phyloP scores from a whole-genome alignment of 2,797 vertebrate species.

The Allobates femoralis region DNA sequence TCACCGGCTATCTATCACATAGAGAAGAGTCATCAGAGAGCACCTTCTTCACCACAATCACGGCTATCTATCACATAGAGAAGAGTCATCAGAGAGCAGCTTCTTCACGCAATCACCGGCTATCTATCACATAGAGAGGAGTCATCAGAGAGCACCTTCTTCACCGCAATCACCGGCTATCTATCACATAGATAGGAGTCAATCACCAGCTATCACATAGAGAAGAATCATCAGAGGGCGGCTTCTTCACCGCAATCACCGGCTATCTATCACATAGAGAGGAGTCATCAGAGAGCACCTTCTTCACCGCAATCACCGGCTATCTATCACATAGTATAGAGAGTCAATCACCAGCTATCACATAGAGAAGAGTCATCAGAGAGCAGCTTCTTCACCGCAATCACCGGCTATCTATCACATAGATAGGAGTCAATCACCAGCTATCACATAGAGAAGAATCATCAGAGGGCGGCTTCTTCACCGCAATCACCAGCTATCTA shows the following conservation, averaged over 20 bases:
- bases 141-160: conserved; percentile 30
- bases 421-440: conserved; percentile 23
- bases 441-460: conserved; percentile 35
- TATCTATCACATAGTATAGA: too few species aligned
- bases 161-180: neutral
- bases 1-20: conserved; percentile 12
- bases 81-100: conserved; percentile 36
- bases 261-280: conserved; percentile 31
- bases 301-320: neutral
- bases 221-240: conserved; percentile 34
- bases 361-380: conserved; percentile 38
- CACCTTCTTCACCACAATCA: conserved; percentile 1
- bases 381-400: conserved; percentile 9
- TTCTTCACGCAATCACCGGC: neutral
- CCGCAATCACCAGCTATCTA: conserved; percentile 2
- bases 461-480: conserved; percentile 32
- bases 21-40: conserved; percentile 38
- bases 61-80: conserved; percentile 28
- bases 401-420: conserved; percentile 12
- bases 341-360: too few species aligned
- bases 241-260: conserved; percentile 1
- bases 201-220: conserved; percentile 24
- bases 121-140: conserved; percentile 34
- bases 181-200: conserved; percentile 37
- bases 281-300: conserved; percentile 35